A percentile compares a stretch with the other conserved stretches of the same genome.
Evolutionary conservation across 1,140 invertebrate species (phyloP).

Genomic region (Drosophila micromelanica): DNA sequence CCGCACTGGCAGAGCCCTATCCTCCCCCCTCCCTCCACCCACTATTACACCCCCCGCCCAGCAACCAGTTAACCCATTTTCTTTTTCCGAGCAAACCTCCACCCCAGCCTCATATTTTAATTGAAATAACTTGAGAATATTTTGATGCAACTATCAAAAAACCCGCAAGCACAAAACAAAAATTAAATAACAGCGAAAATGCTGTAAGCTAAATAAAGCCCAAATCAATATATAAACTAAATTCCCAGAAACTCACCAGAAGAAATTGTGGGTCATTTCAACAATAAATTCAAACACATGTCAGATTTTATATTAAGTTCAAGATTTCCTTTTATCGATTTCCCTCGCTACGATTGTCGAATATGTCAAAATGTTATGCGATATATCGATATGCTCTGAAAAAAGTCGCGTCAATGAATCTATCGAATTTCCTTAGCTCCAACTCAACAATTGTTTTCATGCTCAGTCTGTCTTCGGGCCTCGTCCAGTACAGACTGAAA

Average conservation of each 20-base stretch:
- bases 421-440: too few species aligned
- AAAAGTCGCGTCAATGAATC: too few species aligned
- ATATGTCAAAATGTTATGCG: too few species aligned
- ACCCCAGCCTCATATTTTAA: constrained; percentile 43
- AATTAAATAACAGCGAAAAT: background rate
- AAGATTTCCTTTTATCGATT: too few species aligned
- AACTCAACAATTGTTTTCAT: too few species aligned
- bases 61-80: background rate
- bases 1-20: constrained; percentile 1
- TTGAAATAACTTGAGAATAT: constrained; percentile 67
- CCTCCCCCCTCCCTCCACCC: background rate
- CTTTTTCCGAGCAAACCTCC: constrained; percentile 3
- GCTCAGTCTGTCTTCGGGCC: too few species aligned
- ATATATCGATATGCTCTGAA: too few species aligned
- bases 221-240: background rate
- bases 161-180: constrained; percentile 6
- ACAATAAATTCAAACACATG: background rate
- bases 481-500: too few species aligned
- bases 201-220: too few species aligned
- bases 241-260: background rate
- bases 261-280: background rate
- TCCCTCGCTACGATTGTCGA: too few species aligned
- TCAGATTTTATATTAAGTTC: too few species aligned
- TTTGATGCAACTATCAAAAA: constrained; percentile 34
- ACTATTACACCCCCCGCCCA: background rate